Conservation (phyloP, 1,140 invertebrate genomes). For the Gryon sp. region DNA sequence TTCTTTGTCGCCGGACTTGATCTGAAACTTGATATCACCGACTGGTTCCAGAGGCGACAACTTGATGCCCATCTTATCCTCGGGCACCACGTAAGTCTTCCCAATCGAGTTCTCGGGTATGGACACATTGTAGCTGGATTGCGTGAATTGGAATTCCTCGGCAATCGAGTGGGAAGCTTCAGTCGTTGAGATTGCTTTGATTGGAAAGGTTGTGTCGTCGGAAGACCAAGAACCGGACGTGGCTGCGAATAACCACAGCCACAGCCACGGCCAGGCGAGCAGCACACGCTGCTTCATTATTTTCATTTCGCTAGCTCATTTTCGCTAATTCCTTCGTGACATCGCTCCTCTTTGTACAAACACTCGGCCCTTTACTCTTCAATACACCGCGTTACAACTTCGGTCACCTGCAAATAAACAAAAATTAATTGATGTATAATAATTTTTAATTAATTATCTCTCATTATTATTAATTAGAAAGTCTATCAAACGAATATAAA, state of each 20-base stretch:
- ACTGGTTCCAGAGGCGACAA: constrained; percentile 79
- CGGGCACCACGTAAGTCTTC: constrained; percentile 87
- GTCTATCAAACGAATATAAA: too few relatives aligned
- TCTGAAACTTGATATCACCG: constrained; percentile 88
- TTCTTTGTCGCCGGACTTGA: constrained; percentile 90
- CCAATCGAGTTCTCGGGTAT: constrained; percentile 95
- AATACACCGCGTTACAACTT: not conserved
- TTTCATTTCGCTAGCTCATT: constrained; percentile 78
- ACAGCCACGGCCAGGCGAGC: constrained; percentile 75
- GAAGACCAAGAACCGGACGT: constrained; percentile 70
- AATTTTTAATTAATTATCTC: too few relatives aligned
- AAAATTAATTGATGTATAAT: not conserved
- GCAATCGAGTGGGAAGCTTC: constrained; percentile 60
- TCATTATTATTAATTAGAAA: too few relatives aligned
- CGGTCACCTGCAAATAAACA: constrained; percentile 46
- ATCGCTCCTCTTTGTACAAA: not conserved
- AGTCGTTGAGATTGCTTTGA: constrained; percentile 47
- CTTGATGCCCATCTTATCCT: constrained; percentile 85
- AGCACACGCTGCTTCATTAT: constrained; percentile 74
- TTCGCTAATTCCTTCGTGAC: constrained; percentile 37
- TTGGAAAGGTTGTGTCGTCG: constrained; percentile 63
- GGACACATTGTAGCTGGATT: constrained; percentile 90
- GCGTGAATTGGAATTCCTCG: constrained; percentile 84
- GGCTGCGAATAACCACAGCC: constrained; percentile 75
- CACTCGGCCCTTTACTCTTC: constrained; percentile 3